A percentile compares a stretch with the other conserved stretches of the same genome.
These are phyloP conservation scores for Lymantria monacha DNA, from an alignment of 2,888 invertebrate species.

Conservation along the genomic window DNA sequence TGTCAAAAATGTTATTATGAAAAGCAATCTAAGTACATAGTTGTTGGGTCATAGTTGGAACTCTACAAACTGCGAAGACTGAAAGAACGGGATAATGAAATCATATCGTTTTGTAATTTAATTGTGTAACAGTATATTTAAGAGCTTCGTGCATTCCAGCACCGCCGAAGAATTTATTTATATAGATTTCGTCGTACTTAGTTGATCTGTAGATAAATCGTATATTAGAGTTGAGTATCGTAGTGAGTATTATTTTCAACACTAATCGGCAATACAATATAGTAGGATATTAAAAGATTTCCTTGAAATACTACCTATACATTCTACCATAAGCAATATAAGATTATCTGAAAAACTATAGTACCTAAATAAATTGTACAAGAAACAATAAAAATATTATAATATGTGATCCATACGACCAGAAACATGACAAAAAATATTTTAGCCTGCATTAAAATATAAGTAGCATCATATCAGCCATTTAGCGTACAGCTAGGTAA, in stretches of 20 bases:
- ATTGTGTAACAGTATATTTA: constrained; percentile 69
- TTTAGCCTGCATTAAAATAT: constrained; percentile 49
- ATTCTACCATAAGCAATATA: neutral
- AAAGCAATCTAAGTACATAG: constrained; percentile 69
- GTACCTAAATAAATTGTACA: too few relatives aligned
- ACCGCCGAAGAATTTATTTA: constrained; percentile 52
- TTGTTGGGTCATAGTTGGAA: constrained; percentile 75
- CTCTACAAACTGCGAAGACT: constrained; percentile 79
- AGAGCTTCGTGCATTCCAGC: constrained; percentile 65
- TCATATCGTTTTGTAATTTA: constrained; percentile 81
- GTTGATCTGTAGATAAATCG: constrained; percentile 44
- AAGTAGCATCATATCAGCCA: constrained; percentile 74
- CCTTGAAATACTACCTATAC: neutral
- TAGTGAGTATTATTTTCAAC: constrained; percentile 9
- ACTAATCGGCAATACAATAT: constrained; percentile 2
- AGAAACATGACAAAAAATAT: constrained; percentile 25
- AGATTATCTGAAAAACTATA: neutral
- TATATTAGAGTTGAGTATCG: constrained; percentile 37
- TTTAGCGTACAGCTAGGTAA: constrained; percentile 70
- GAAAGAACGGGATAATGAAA: constrained; percentile 76
- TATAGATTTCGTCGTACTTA: constrained; percentile 44
- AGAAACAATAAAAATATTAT: neutral
- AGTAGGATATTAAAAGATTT: constrained; percentile 5
- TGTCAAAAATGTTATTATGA: constrained; percentile 50
- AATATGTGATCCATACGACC: constrained; percentile 21